Conservation (phyloP, 1,140 invertebrate genomes). For the Conus ventricosus region DNA sequence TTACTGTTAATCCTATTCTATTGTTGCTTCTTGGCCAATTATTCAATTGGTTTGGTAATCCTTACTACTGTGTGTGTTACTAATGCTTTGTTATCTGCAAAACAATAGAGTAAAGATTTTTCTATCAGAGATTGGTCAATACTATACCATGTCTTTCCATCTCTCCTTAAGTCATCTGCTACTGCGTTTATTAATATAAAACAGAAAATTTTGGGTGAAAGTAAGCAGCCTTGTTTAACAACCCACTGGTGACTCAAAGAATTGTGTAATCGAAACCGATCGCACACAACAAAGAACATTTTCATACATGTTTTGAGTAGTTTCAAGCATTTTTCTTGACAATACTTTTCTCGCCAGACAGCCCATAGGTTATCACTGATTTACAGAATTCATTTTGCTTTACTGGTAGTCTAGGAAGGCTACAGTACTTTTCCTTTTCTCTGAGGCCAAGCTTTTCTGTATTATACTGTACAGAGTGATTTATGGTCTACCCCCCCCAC, state of each 20-base stretch:
- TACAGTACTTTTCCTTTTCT: background rate
- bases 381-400: background rate
- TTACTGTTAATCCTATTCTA: background rate
- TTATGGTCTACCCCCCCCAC: no score
- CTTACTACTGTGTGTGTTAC: background rate
- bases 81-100: background rate
- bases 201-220: background rate
- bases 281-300: background rate
- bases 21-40: background rate
- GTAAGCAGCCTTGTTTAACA: background rate
- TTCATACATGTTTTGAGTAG: constrained; percentile 6
- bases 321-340: background rate
- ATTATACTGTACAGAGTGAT: no score
- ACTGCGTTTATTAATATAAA: background rate
- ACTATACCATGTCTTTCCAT: background rate
- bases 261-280: background rate
- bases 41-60: background rate
- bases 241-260: background rate
- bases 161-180: constrained; percentile 1
- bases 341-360: background rate
- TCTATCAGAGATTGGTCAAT: background rate
- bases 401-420: background rate
- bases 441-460: background rate
- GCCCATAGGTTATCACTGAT: background rate
- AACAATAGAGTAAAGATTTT: background rate